Evolutionary conservation across 2,113 vertebrate genomes (phyloP).

Genomic region (Morone chrysops): DNA sequence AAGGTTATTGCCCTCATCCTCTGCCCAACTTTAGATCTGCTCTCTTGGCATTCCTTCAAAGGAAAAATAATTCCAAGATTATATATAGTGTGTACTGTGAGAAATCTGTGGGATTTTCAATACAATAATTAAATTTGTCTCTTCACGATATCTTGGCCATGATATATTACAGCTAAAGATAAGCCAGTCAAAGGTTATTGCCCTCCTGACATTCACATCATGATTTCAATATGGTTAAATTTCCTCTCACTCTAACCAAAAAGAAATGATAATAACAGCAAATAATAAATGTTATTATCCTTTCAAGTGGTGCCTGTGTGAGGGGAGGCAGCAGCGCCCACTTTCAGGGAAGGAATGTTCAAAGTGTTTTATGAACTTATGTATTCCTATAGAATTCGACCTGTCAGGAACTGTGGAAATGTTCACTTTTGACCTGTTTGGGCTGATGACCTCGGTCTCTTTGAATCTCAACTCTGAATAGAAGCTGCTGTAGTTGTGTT

Average conservation of each 20-base stretch:
- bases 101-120: slow-evolving; percentile 19
- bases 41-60: background rate
- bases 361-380: background rate
- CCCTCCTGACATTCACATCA: slow-evolving; percentile 53
- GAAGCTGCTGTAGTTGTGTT: background rate
- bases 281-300: slow-evolving; percentile 50
- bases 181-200: slow-evolving; percentile 68
- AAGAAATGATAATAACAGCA: slow-evolving; percentile 36
- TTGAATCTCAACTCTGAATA: background rate
- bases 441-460: background rate
- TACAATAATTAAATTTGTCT: slow-evolving; percentile 21
- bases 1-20: slow-evolving; percentile 28
- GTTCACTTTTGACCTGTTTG: background rate
- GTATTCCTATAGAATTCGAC: background rate
- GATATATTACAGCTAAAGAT: slow-evolving; percentile 47
- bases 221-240: slow-evolving; percentile 54
- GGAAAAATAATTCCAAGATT: background rate
- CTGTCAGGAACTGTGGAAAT: background rate
- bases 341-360: background rate
- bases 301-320: slow-evolving; percentile 15
- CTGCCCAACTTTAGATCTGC: background rate
- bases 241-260: slow-evolving; percentile 40
- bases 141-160: background rate
- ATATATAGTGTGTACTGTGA: background rate
- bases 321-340: background rate